These are phyloP conservation scores for Gymnocheta viridis DNA, from an alignment of 2,888 invertebrate species.

Conservation along the genomic window DNA sequence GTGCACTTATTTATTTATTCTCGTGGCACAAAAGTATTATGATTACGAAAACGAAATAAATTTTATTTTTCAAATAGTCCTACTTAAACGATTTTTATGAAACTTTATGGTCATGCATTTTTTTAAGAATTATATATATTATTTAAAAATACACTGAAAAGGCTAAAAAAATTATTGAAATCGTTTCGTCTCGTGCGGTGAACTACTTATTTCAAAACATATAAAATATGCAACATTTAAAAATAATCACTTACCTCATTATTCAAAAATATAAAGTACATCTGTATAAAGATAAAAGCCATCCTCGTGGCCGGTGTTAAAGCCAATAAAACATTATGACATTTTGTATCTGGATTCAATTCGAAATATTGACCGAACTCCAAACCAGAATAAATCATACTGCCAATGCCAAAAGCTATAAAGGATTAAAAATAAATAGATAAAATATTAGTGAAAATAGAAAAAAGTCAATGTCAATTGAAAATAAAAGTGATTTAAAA, in stretches of 20 bases:
- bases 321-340: slow-evolving; percentile 94
- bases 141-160: no score
- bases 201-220: not conserved
- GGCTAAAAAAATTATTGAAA: no score
- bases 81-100: no score
- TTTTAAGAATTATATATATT: no score
- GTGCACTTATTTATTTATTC: no score
- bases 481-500: slow-evolving; percentile 41
- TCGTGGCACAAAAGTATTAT: no score
- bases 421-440: slow-evolving; percentile 72
- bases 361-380: slow-evolving; percentile 98
- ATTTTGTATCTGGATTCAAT: slow-evolving; percentile 93
- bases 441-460: slow-evolving; percentile 20
- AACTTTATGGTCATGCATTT: no score
- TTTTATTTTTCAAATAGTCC: no score
- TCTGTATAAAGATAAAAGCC: slow-evolving; percentile 98
- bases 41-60: no score
- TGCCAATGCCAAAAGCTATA: slow-evolving; percentile 96
- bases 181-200: no score
- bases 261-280: slow-evolving; percentile 99
- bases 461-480: slow-evolving; percentile 17
- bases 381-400: slow-evolving; percentile 97
- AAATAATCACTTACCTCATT: slow-evolving; percentile 88
- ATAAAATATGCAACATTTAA: not conserved
- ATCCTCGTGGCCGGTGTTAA: slow-evolving; percentile 95